Conservation (phyloP, 2,888 invertebrate genomes). For the Agriotes lineatus region DNA sequence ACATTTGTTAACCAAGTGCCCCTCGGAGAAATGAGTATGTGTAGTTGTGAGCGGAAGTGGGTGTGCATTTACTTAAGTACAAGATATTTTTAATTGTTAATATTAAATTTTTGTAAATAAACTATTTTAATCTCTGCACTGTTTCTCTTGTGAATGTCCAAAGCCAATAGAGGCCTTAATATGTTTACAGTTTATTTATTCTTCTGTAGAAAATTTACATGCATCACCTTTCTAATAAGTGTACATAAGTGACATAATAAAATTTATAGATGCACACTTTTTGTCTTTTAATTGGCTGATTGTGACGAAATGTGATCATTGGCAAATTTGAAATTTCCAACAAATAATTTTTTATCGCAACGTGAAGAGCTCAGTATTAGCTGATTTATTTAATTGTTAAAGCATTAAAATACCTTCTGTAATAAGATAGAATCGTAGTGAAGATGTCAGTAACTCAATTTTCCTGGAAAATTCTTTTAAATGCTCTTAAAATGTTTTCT, state of each 20-base stretch:
- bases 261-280: slow-evolving; percentile 51
- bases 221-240: slow-evolving; percentile 57
- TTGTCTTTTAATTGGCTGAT: slow-evolving; percentile 30
- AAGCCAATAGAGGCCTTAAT: slow-evolving; percentile 64
- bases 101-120: slow-evolving; percentile 54
- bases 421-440: too few species aligned
- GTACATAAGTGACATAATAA: slow-evolving; percentile 50
- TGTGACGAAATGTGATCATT: too few species aligned
- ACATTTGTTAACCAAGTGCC: slow-evolving; percentile 35
- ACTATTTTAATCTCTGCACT: slow-evolving; percentile 55
- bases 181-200: slow-evolving; percentile 53
- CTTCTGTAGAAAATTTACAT: slow-evolving; percentile 53
- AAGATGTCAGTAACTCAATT: too few species aligned
- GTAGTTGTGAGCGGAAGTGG: slow-evolving; percentile 42
- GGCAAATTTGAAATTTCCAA: too few species aligned
- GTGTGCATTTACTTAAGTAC: slow-evolving; percentile 52
- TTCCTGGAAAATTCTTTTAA: too few species aligned
- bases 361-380: too few species aligned
- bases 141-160: slow-evolving; percentile 58
- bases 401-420: too few species aligned
- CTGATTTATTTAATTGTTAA: too few species aligned
- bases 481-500: too few species aligned
- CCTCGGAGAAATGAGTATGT: slow-evolving; percentile 24
- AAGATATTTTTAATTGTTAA: slow-evolving; percentile 57
- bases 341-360: too few species aligned